Evolutionary conservation across 2,888 invertebrate genomes (phyloP), one percentile per base, ranked within the genome.

Genomic region (Drosophila suboccidentalis): DNA sequence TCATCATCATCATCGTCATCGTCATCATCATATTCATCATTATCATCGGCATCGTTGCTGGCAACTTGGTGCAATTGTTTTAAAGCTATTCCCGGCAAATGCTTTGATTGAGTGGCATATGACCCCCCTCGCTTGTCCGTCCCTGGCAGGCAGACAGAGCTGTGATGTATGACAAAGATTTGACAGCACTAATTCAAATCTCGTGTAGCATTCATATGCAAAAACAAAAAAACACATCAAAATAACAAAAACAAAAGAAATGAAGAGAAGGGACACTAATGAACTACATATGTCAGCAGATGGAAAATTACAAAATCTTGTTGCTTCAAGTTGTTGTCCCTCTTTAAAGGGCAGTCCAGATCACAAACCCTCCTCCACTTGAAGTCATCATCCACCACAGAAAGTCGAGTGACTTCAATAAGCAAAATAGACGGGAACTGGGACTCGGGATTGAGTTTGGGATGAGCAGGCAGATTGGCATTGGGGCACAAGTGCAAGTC

Each of bases 181-280:
- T 89, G 87, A 89, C 87, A 87, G 82, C 81, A 66, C 87, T 87
- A 87, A 87, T 87, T 87, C 89, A 80, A 87, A 87, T 85, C 87
- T 81, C 81, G 77, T 87, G 85, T 89, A 84, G 68, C 50, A 71
- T 64, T 80, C 68, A 73, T 71, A 83, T 74, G 78, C 75, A 80
- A 72, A 82, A 70, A 69, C 13, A 43, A 41, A 36, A 50, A 53
- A 32, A 46, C 41, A 17, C 29, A 11, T 11, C 5, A 46, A 15
- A 61, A 15, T 15, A 60, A 26, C 75, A 80, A 72, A 78, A 70
- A 69, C 13, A 38, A 41, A 32, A 47, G n/a, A 47, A 34, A 46
- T 41, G 19, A 61, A 15, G 26, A 57, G 15, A 22, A 22, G 19
- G 26, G 10, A 15, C 69, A 65, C 85, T 89, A 89, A 87, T 87